These are phyloP conservation scores for Pterostichus madidus DNA, from an alignment of 2,888 invertebrate species.

Conservation along the genomic window DNA sequence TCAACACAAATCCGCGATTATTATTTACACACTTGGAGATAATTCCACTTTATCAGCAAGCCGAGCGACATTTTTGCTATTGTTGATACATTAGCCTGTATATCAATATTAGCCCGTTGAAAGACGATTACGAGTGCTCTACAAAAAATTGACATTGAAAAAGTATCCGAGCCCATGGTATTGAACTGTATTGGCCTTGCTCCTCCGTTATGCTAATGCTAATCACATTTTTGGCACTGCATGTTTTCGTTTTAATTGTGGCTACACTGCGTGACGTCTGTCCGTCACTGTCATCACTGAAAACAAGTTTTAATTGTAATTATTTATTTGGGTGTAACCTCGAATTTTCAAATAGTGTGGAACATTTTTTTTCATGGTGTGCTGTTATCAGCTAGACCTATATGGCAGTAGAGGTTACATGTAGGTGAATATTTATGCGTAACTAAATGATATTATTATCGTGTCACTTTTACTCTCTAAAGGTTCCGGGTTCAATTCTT, in stretches of 20 bases:
- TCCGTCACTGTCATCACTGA: background rate
- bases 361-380: too few relatives aligned
- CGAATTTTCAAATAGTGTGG: too few relatives aligned
- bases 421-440: constrained; percentile 11
- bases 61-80: constrained; percentile 9
- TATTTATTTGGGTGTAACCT: background rate
- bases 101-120: background rate
- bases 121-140: background rate
- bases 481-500: background rate
- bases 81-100: background rate
- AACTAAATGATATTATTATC: background rate
- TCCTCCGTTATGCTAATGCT: background rate
- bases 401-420: background rate
- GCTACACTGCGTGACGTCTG: background rate
- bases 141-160: constrained; percentile 32
- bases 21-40: constrained; percentile 19
- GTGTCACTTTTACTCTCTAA: background rate
- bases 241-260: constrained; percentile 1
- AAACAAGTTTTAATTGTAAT: background rate
- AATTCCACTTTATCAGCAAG: background rate
- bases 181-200: constrained; percentile 49
- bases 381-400: background rate
- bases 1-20: constrained; percentile 1
- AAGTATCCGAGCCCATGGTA: constrained; percentile 8
- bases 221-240: constrained; percentile 12